A percentile compares a stretch with the other conserved stretches of the same genome.
Evolutionary conservation across 2,888 invertebrate genomes (phyloP).

Genomic region (Drosophila glabriapex): DNA sequence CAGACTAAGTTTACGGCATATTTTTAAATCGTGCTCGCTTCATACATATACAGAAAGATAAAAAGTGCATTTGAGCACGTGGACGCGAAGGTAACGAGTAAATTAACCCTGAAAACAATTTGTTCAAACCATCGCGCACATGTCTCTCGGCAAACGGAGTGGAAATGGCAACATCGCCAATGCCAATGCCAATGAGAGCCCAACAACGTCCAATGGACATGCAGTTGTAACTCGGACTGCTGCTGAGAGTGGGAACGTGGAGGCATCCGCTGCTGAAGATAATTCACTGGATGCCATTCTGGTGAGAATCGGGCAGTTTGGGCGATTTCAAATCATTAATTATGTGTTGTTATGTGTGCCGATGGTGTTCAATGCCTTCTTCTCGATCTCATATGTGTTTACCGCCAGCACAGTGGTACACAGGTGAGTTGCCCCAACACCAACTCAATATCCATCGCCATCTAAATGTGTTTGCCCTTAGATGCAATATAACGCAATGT

Average conservation of each 20-base stretch:
- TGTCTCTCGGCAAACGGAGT: constrained; percentile 29
- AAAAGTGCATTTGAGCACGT: constrained; percentile 72
- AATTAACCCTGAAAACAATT: constrained; percentile 5
- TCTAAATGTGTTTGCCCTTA: constrained; percentile 38
- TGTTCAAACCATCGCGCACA: constrained; percentile 18
- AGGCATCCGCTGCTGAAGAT: constrained; percentile 54
- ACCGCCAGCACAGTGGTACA: constrained; percentile 89
- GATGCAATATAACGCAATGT: constrained; percentile 84
- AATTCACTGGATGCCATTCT: constrained; percentile 76
- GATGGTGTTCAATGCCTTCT: constrained; percentile 88
- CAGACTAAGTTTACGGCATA: constrained; percentile 26
- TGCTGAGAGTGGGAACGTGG: constrained; percentile 13
- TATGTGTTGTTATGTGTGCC: constrained; percentile 88
- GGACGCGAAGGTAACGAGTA: not conserved
- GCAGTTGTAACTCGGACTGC: constrained; percentile 15
- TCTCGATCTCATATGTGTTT: constrained; percentile 89
- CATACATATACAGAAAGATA: constrained; percentile 4
- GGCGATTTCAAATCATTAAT: constrained; percentile 88
- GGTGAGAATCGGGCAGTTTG: constrained; percentile 87
- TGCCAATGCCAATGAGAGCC: constrained; percentile 8
- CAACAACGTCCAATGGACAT: constrained; percentile 43
- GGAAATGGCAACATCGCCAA: constrained; percentile 9
- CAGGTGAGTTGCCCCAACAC: constrained; percentile 86
- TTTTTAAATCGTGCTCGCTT: constrained; percentile 57
- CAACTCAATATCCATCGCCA: not conserved